These are phyloP conservation scores for Lophura swinhoii DNA, from an alignment of 2,797 vertebrate genomes.

Conservation along the genomic window DNA sequence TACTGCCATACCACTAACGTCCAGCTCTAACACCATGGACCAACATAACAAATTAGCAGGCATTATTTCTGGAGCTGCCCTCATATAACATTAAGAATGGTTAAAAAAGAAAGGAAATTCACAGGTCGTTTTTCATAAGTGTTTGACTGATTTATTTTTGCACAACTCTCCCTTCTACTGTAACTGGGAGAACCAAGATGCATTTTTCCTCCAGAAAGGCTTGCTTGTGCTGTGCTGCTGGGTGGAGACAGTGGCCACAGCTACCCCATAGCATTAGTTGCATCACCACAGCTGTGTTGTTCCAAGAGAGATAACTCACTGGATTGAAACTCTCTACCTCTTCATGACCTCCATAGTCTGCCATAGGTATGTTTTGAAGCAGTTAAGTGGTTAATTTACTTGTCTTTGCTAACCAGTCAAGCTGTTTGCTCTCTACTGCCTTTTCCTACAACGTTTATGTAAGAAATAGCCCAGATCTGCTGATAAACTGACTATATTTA, in stretches of 20 bases:
- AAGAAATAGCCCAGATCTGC: not conserved
- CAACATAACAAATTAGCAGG: no score
- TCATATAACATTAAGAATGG: slow-evolving; percentile 12
- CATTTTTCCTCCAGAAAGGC: slow-evolving; percentile 21
- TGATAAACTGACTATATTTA: not conserved
- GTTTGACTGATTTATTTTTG: slow-evolving; percentile 61
- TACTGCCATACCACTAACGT: no score
- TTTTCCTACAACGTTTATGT: not conserved
- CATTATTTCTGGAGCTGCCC: no score
- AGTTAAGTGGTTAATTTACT: not conserved
- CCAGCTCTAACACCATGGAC: no score
- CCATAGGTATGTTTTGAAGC: not conserved
- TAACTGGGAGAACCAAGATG: not conserved
- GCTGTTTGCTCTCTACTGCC: not conserved
- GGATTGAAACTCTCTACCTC: not conserved
- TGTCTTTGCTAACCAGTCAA: not conserved
- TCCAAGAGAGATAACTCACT: not conserved
- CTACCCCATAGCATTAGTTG: not conserved
- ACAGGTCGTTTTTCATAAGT: slow-evolving; percentile 65
- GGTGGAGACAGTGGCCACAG: not conserved
- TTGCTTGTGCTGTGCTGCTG: not conserved
- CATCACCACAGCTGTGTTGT: not conserved
- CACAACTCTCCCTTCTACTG: slow-evolving; percentile 12
- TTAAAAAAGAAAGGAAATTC: slow-evolving; percentile 52
- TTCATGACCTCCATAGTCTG: not conserved